Percentiles rank a stretch among this genome's conserved stretches.
phyloP scores from a whole-genome alignment of 2,113 vertebrate species.

The Xenus cinereus region DNA sequence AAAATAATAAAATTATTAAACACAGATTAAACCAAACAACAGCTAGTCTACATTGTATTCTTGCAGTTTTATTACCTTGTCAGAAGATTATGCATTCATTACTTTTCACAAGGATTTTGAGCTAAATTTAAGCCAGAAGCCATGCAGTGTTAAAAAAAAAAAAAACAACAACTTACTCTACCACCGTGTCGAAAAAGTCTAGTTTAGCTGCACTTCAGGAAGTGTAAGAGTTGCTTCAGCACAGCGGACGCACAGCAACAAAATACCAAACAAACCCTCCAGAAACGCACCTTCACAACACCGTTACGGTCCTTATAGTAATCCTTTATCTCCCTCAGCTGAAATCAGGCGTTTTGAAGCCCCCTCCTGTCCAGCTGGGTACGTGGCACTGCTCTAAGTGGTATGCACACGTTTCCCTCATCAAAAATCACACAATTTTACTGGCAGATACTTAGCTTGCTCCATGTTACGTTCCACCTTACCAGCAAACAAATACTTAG shows the following conservation, averaged over 20 bases:
- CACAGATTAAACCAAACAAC: neutral
- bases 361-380: neutral
- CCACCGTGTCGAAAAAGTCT: neutral
- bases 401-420: rapidly evolving
- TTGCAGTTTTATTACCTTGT: neutral
- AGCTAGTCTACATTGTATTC: neutral
- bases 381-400: rapidly evolving
- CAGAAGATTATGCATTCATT: neutral
- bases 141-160: neutral
- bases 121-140: neutral
- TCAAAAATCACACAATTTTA: rapidly evolving
- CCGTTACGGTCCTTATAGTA: rapidly evolving
- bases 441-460: neutral
- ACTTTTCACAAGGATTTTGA: neutral
- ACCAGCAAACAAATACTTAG: neutral
- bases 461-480: neutral
- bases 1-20: neutral
- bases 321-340: neutral
- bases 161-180: neutral
- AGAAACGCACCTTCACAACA: neutral
- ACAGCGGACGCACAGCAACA: neutral
- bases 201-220: neutral
- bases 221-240: neutral
- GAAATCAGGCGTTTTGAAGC: neutral
- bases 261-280: neutral